Percentiles rank a stretch among this genome's conserved stretches.
Evolutionary conservation across 2,888 invertebrate species (phyloP).

Genomic region (Acrobeloides nanus): DNA sequence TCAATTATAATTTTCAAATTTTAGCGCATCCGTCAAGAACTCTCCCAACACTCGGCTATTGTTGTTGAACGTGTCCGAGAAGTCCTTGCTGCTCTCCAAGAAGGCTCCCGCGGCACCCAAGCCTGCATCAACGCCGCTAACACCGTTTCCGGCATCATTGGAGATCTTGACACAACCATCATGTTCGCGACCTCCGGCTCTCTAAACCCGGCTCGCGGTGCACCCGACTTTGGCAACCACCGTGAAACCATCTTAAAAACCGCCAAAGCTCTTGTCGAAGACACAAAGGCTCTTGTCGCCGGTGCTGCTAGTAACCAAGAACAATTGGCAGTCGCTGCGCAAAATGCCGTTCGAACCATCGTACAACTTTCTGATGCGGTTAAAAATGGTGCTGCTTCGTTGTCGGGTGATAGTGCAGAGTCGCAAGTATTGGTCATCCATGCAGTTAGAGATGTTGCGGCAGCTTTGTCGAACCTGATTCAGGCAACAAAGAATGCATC

Average conservation of each 20-base stretch:
- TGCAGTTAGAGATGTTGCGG: slow-evolving; percentile 94
- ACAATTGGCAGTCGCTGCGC: slow-evolving; percentile 89
- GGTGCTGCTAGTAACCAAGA: slow-evolving; percentile 65
- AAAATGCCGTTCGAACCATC: slow-evolving; percentile 91
- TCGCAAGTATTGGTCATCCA: slow-evolving; percentile 84
- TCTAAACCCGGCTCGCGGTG: slow-evolving; percentile 62
- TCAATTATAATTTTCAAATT: too few species aligned
- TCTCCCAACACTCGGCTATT: slow-evolving; percentile 71
- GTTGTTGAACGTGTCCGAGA: slow-evolving; percentile 75
- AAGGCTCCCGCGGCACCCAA: slow-evolving; percentile 82
- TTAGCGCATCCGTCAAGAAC: slow-evolving; percentile 63
- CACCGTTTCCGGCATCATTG: slow-evolving; percentile 91
- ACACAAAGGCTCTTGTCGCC: slow-evolving; percentile 94
- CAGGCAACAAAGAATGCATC: slow-evolving; percentile 95
- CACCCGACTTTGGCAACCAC: slow-evolving; percentile 24
- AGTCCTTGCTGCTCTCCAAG: slow-evolving; percentile 71
- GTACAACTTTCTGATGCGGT: slow-evolving; percentile 93
- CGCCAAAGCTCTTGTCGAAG: slow-evolving; percentile 94
- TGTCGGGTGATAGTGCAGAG: slow-evolving; percentile 85
- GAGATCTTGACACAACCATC: slow-evolving; percentile 94
- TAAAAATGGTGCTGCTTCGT: slow-evolving; percentile 87
- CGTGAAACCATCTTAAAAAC: slow-evolving; percentile 67
- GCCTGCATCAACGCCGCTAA: slow-evolving; percentile 98
- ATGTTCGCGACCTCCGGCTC: slow-evolving; percentile 98
- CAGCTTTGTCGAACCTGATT: slow-evolving; percentile 87